Conservation (phyloP, 2,888 invertebrate species). For the Dendrolimus houi region DNA sequence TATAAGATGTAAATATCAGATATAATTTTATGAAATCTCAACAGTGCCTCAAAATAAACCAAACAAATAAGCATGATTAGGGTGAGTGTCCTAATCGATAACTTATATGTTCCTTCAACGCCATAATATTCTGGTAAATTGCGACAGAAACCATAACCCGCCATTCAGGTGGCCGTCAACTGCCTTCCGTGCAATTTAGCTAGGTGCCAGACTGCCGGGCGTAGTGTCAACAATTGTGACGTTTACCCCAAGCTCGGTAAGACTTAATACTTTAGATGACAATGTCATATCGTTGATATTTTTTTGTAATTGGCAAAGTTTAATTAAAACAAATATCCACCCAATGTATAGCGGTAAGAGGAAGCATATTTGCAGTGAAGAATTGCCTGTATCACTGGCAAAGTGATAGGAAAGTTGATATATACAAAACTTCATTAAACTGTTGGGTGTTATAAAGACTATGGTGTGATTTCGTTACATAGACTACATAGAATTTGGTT, state of each 20-base stretch:
- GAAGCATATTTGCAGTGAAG: background rate
- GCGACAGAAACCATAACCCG: background rate
- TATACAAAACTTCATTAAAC: too few relatives aligned
- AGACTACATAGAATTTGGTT: too few relatives aligned
- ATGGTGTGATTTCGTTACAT: too few relatives aligned
- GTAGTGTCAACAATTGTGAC: constrained; percentile 14
- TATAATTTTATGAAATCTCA: too few relatives aligned
- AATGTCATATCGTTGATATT: constrained; percentile 7
- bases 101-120: background rate
- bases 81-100: background rate
- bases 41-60: too few relatives aligned
- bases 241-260: constrained; percentile 3
- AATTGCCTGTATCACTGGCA: too few relatives aligned
- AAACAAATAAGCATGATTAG: too few relatives aligned
- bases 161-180: background rate
- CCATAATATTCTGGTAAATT: background rate
- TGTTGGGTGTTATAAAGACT: too few relatives aligned
- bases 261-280: background rate
- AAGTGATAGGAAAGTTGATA: too few relatives aligned
- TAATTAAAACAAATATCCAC: background rate
- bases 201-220: constrained; percentile 14
- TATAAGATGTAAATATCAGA: too few relatives aligned
- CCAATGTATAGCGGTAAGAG: background rate
- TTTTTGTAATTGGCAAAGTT: constrained; percentile 15
- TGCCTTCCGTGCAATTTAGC: constrained; percentile 20